phyloP scores from a whole-genome alignment of 2,113 vertebrate genomes.

The Caloenas nicobarica region DNA sequence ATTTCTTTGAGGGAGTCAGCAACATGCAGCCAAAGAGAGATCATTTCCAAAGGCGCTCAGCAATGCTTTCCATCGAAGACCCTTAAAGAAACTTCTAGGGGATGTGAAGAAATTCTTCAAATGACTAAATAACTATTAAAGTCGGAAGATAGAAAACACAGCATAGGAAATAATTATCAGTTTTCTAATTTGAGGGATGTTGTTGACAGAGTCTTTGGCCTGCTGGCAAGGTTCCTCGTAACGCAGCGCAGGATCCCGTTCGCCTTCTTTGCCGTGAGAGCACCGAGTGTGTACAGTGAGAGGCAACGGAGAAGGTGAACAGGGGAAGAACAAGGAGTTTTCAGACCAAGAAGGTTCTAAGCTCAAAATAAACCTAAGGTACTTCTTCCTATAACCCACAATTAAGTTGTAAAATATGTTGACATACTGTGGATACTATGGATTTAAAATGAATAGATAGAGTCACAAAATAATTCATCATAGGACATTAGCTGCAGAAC shows the following conservation, averaged over 20 bases:
- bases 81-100: neutral
- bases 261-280: neutral
- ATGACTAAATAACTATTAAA: neutral
- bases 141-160: neutral
- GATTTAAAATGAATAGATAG: neutral
- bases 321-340: neutral
- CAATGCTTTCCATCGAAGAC: neutral
- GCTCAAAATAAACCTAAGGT: neutral
- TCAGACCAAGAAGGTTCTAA: neutral
- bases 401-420: neutral
- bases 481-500: neutral
- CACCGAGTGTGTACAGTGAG: neutral
- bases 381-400: neutral
- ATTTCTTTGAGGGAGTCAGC: neutral
- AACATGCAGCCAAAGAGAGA: neutral
- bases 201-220: neutral
- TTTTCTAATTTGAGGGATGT: neutral
- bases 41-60: neutral
- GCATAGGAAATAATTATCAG: neutral
- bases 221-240: fast-evolving
- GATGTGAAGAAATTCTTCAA: neutral
- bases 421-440: neutral
- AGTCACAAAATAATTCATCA: neutral
- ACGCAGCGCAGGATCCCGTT: neutral
- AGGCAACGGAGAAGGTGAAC: neutral